Base-by-base conservation (phyloP, 1,140 invertebrate species). In the Dufourea novaeangliae region DNA sequence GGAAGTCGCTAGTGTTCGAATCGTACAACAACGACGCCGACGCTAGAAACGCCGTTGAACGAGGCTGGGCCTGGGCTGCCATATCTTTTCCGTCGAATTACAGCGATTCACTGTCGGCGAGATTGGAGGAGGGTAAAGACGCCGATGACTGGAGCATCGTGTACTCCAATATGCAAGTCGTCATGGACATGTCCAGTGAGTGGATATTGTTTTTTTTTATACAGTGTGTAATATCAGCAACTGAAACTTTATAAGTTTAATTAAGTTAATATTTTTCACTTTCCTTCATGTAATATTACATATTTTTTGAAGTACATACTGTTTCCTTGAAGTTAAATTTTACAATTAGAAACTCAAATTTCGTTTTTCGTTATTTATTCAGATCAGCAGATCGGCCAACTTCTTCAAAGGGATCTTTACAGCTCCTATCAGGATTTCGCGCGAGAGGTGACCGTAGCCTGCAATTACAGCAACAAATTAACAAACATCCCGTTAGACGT, bases 111-210 rank as follows among this genome's bases (percentile, higher is more conserved):
- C 91, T 98, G 0, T 93, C 96, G 25, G 93, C 94, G 3, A 93
- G 97, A 20, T 94, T 97, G 79, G 94, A 95, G 14, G 90, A 95
- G 22, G 96, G 96, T 0, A 94, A 94, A 66, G 94, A 95, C 83
- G 94, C 94, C 0, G 95, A 95, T 61, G 93, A 95, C 34, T 95
- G 94, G 83, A 96, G 95, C 2, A 90, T 98, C 22, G 93, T 94
- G 27, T 94, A 94, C 70, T 96, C 97, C 6, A 95, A 96, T 37
- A 94, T 98, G 64, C 90, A 94, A 62, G 94, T 98, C 1, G 95
- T 96, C 87, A 94, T 98, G 91, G 98, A 99, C 87, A 97, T 97
- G 95, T 98, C 97, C 44, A 97, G 97, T 98, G 93, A 95, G 95
- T 70, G 27, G 20, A 50, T 50, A n/a, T 8, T 50, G 6, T 20